Conservation (phyloP, 2,888 invertebrate species). For the Elegia similella region DNA sequence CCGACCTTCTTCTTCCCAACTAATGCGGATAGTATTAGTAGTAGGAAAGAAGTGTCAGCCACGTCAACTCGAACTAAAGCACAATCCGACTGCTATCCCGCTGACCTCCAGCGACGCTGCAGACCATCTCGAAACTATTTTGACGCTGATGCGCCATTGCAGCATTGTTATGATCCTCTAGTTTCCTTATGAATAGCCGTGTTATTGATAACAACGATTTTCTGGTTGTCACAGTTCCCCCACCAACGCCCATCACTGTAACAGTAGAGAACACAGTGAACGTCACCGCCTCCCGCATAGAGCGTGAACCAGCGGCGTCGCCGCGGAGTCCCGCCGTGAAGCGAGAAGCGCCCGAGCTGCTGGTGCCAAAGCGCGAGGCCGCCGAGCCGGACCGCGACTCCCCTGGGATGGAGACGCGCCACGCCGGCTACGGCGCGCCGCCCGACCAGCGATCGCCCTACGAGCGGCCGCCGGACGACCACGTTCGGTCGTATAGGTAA, state of each 20-base stretch:
- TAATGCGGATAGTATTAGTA: too few species aligned
- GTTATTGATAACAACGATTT: neutral
- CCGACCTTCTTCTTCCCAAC: too few species aligned
- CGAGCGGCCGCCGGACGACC: constrained; percentile 84
- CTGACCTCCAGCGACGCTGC: too few species aligned
- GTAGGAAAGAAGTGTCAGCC: too few species aligned
- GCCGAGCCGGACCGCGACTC: constrained; percentile 86
- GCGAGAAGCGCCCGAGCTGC: constrained; percentile 76
- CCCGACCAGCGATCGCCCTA: constrained; percentile 85
- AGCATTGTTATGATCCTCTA: too few species aligned
- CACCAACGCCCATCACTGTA: constrained; percentile 28
- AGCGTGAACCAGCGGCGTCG: constrained; percentile 54
- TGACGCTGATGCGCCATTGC: too few species aligned
- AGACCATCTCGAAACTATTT: too few species aligned
- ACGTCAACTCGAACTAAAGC: too few species aligned
- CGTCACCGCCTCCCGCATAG: constrained; percentile 36
- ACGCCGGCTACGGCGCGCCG: constrained; percentile 85
- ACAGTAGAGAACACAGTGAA: constrained; percentile 34
- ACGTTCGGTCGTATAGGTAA: constrained; percentile 81
- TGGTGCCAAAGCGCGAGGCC: constrained; percentile 87
- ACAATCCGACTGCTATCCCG: too few species aligned
- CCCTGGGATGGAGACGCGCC: constrained; percentile 87
- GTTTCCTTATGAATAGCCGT: too few species aligned
- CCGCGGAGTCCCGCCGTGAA: constrained; percentile 72
- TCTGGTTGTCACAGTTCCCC: constrained; percentile 25